Percentiles rank a stretch among this genome's conserved stretches.
Evolutionary conservation across 92 coral and sea anemone genomes (phyloP).

Genomic region (Montipora capitata): DNA sequence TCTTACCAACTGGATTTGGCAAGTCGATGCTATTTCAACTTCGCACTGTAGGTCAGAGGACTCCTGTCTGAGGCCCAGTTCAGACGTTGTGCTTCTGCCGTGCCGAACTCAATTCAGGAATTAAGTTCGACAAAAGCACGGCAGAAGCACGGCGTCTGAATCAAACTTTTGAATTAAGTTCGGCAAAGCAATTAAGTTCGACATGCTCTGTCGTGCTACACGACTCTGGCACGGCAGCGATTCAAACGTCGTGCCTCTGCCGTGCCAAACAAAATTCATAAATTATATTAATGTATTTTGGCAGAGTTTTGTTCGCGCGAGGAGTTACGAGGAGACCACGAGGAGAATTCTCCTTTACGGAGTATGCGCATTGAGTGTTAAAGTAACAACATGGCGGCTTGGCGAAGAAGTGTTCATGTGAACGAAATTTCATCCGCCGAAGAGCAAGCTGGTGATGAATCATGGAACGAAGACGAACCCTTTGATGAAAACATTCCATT

Average conservation of each 20-base stretch:
- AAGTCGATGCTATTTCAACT: constrained; percentile 80
- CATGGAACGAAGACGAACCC: background rate
- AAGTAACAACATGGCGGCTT: background rate
- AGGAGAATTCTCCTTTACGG: background rate
- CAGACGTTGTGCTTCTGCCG: too few species aligned
- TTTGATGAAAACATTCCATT: constrained; percentile 1
- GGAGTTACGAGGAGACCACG: too few species aligned
- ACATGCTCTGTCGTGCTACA: background rate
- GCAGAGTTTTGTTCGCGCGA: background rate
- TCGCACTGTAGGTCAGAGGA: constrained; percentile 45
- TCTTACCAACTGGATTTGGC: constrained; percentile 82
- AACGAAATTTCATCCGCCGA: background rate
- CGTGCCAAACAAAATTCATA: constrained; percentile 28
- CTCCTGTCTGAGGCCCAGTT: constrained; percentile 18
- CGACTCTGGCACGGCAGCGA: constrained; percentile 4
- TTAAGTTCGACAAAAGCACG: background rate
- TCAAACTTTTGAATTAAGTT: background rate
- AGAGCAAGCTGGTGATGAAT: background rate
- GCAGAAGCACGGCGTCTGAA: constrained; percentile 13
- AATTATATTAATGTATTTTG: background rate
- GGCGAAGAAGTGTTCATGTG: background rate
- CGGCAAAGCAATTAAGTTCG: background rate
- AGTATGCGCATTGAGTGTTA: background rate
- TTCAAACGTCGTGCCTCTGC: constrained; percentile 23
- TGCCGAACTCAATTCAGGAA: background rate